Evolutionary conservation across 1,140 invertebrate species (phyloP).

Genomic region (Pseudomyrmex pallidus): DNA sequence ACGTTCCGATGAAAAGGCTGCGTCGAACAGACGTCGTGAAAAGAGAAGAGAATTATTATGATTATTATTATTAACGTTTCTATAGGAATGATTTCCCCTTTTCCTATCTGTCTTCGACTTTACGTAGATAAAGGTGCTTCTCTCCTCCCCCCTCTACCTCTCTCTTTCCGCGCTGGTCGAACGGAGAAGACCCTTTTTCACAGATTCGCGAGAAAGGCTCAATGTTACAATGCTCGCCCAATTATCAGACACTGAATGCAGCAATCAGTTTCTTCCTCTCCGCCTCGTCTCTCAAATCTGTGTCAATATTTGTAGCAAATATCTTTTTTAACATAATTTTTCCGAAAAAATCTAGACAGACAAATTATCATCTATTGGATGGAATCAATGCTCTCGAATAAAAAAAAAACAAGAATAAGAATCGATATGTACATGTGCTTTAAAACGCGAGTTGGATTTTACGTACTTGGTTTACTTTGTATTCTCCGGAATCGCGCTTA

Average conservation of each 20-base stretch:
- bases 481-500: not conserved
- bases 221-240: constrained; percentile 65
- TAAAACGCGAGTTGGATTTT: not conserved
- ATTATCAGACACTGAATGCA: constrained; percentile 27
- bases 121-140: constrained; percentile 73
- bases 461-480: not conserved
- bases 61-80: constrained; percentile 83
- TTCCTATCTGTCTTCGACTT: constrained; percentile 78
- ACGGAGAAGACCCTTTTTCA: constrained; percentile 58
- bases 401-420: not conserved
- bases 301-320: not conserved
- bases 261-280: not conserved
- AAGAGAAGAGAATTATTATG: constrained; percentile 83
- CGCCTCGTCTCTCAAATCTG: not conserved
- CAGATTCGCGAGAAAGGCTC: constrained; percentile 62
- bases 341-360: not conserved
- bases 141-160: constrained; percentile 15
- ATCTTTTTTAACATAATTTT: not conserved
- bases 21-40: constrained; percentile 80
- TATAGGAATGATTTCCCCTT: constrained; percentile 82
- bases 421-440: not conserved
- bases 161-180: constrained; percentile 11
- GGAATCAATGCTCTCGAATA: not conserved
- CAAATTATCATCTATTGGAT: not conserved
- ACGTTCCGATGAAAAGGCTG: constrained; percentile 83